Base-by-base conservation (phyloP, 2,797 vertebrate genomes). In the Limosa lapponica region DNA sequence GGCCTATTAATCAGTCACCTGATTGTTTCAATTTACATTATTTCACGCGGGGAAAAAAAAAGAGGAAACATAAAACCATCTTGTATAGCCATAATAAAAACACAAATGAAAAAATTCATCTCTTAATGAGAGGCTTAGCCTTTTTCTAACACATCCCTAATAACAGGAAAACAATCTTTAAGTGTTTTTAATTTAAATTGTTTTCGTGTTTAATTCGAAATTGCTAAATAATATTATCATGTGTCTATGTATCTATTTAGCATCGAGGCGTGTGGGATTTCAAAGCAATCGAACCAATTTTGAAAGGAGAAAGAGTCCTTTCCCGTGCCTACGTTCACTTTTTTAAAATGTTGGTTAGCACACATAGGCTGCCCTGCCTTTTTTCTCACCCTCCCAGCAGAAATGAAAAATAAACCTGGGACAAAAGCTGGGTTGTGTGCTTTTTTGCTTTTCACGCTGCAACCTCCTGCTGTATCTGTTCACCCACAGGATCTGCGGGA, bases 181-280 rank as follows among this genome's bases (percentile, higher is more conserved):
- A 77, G 94, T 89, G 75, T 74, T 97, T 95, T 87, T 72, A 64
- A 82, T 94, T 96, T 58, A 69, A 87, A 78, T 81, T 90, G 84
- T 92, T 95, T 83, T 66, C 32, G 75, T 34, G 46, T 43, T 95
- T 77, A 93, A 93, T 96, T 96, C 52, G 65, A 93, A 94, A 82
- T 91, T 66, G 44, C 58, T 87, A 71, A 91, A 90, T 89, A 94
- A 92, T 82, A 64, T 61, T 91, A 79, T 82, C 19, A 12, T 67
- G 88, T 77, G 58, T 57, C 80, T 89, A 2, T 59, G 41, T 93
- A 90, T 66, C 52, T 49, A 78, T 89, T 75, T 91, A 85, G 34
- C 74, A 89, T 72, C 2, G 71, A 77, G 55, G 41, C 5, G 1
- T 61, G 25, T 70, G 74, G 46, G 73, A 90, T 96, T 93, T 92